A percentile compares a stretch with the other conserved stretches of the same genome.
These are phyloP conservation scores for Drosophila atroscutellata DNA, from an alignment of 2,888 invertebrate genomes.

Conservation along the genomic window DNA sequence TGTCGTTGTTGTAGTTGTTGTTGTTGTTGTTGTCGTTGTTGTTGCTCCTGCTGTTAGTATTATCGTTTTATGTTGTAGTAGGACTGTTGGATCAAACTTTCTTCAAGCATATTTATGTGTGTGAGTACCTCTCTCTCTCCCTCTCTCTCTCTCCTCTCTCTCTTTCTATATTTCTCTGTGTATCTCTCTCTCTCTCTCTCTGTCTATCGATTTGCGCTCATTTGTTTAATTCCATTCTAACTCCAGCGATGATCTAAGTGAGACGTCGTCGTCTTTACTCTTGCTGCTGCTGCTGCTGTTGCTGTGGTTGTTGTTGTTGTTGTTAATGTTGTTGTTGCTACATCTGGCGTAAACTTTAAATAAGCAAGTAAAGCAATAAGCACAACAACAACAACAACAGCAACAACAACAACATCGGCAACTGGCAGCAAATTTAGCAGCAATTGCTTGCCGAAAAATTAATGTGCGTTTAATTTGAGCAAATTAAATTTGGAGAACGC, in stretches of 20 bases:
- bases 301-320: constrained; percentile 13
- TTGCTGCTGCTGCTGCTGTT: constrained; percentile 18
- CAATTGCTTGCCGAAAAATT: constrained; percentile 61
- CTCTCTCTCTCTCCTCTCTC: constrained; percentile 2
- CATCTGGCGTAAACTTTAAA: constrained; percentile 70
- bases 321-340: constrained; percentile 41
- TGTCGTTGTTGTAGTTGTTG: too few relatives aligned
- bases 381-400: constrained; percentile 23
- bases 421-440: constrained; percentile 37
- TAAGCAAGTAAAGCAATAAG: constrained; percentile 29
- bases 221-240: constrained; percentile 80
- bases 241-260: constrained; percentile 83
- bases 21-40: constrained; percentile 13
- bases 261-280: constrained; percentile 55
- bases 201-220: constrained; percentile 44
- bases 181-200: neutral
- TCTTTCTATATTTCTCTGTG: neutral
- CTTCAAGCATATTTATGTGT: constrained; percentile 17
- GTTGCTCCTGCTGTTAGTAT: constrained; percentile 8
- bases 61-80: constrained; percentile 23
- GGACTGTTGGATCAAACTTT: constrained; percentile 31
- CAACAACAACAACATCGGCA: constrained; percentile 15
- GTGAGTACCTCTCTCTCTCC: neutral
- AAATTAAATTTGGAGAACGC: constrained; percentile 63
- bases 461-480: constrained; percentile 75